Evolutionary conservation across 2,888 invertebrate species (phyloP).

Genomic region (Hirudinaria manillensis): DNA sequence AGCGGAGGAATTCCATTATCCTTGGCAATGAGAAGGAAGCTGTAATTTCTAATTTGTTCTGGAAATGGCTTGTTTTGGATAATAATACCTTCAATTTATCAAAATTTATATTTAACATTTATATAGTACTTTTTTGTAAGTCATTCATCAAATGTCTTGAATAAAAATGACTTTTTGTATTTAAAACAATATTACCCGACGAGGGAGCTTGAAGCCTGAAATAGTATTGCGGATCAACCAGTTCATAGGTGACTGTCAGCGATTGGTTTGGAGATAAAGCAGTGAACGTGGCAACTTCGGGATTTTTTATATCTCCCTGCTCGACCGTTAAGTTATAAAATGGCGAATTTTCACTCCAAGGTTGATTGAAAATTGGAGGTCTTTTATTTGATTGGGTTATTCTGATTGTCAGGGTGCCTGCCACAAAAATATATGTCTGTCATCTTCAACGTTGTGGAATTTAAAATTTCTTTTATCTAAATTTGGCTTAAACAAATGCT

Average conservation of each 20-base stretch:
- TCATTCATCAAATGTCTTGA: no score
- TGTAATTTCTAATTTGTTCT: constrained; percentile 69
- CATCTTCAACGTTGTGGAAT: background rate
- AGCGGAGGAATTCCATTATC: constrained; percentile 81
- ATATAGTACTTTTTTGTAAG: no score
- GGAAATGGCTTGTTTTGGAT: constrained; percentile 73
- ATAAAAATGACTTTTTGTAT: background rate
- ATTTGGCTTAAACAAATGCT: background rate
- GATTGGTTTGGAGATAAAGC: constrained; percentile 47
- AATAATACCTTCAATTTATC: constrained; percentile 64
- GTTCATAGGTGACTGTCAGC: constrained; percentile 42
- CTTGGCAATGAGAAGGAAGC: constrained; percentile 73
- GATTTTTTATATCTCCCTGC: constrained; percentile 45
- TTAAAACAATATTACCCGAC: constrained; percentile 2
- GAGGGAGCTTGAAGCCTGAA: constrained; percentile 22
- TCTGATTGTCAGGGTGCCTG: constrained; percentile 63
- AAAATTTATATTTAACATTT: background rate
- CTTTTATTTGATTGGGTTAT: constrained; percentile 62
- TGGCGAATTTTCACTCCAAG: constrained; percentile 67
- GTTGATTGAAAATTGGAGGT: constrained; percentile 64
- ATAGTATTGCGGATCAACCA: constrained; percentile 34
- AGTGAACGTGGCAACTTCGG: constrained; percentile 44
- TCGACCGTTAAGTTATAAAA: constrained; percentile 45
- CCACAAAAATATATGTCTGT: constrained; percentile 29
- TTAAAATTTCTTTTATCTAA: background rate